Evolutionary conservation across 1,140 invertebrate species (phyloP), one percentile per base, ranked within the genome.

Genomic region (Aphis gossypii): DNA sequence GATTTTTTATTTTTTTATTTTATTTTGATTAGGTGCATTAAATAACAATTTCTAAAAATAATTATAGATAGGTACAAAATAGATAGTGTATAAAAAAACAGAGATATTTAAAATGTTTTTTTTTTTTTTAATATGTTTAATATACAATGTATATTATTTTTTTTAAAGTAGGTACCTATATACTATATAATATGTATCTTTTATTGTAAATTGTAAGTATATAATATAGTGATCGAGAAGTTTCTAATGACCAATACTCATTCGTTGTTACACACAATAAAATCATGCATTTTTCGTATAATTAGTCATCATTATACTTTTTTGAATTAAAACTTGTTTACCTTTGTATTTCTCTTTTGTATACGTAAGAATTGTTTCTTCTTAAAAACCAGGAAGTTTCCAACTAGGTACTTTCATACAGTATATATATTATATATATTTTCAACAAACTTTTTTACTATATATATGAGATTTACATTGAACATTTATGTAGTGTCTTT

Each of bases 81-180:
- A 35, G 38, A 41, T 41, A 41, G 2, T 41, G 38, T 41, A 41
- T 41, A 76, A 0, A n/a, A 60, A n/a, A 76, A 76, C 60, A 76
- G 11, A 68, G 14, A 0, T 1, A 76, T n/a, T 76, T n/a, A n/a
- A 76, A n/a, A n/a, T n/a, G n/a, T 18, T 0, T 1, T 0, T 76
- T 6, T n/a, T n/a, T 18, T 18, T 76, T 18, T 76, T 0, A 20
- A 20, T 46, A n/a, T 76, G 14, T 51, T 51, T 76, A n/a, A 1
- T n/a, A n/a, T 18, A 18, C 11, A 18, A 14, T n/a, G n/a, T n/a
- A 18, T 6, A 68, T 68, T 68, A n/a, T 30, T 68, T 25, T 68
- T n/a, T 68, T 14, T 68, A 18, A n/a, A 68, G 11, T n/a, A 30
- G 30, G 0, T 68, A 68, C 60, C 30, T n/a, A n/a, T n/a, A 14